Evolutionary conservation across 2,888 invertebrate species (phyloP).

Genomic region (Pheosia tremula): DNA sequence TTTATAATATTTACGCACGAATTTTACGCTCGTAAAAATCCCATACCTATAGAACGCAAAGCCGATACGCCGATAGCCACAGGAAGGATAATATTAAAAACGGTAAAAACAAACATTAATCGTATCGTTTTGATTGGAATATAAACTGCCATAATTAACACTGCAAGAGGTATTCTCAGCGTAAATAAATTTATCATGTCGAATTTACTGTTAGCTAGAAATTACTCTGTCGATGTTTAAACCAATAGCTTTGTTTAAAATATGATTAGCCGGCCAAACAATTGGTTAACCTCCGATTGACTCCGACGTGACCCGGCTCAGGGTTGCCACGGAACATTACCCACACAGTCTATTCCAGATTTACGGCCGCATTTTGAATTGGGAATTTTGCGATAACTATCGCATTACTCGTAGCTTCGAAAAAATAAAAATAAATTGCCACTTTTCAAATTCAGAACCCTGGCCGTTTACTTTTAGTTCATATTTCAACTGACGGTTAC

Average conservation of each 20-base stretch:
- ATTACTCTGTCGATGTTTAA: slow-evolving; percentile 54
- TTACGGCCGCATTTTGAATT: too few species aligned
- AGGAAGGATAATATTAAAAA: not conserved
- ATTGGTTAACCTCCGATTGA: slow-evolving; percentile 62
- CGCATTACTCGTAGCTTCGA: too few species aligned
- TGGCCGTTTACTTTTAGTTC: not conserved
- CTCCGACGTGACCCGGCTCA: slow-evolving; percentile 49
- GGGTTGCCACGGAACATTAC: slow-evolving; percentile 40
- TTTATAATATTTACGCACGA: too few species aligned
- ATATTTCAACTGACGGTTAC: not conserved
- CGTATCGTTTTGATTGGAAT: slow-evolving; percentile 4
- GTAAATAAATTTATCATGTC: slow-evolving; percentile 35
- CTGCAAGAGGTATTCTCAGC: slow-evolving; percentile 19
- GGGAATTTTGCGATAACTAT: too few species aligned
- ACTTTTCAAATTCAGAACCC: too few species aligned
- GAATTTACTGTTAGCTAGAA: slow-evolving; percentile 53
- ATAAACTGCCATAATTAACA: slow-evolving; percentile 16
- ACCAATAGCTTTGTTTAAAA: slow-evolving; percentile 60
- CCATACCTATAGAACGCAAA: too few species aligned
- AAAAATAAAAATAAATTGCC: too few species aligned
- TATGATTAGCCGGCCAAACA: slow-evolving; percentile 61
- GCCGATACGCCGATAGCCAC: too few species aligned
- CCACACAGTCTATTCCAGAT: not conserved
- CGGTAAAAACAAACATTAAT: not conserved
- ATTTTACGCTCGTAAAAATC: too few species aligned